These are phyloP conservation scores for Cryptomyrus ogoouensis DNA, from an alignment of 2,113 vertebrate genomes.

Conservation along the genomic window DNA sequence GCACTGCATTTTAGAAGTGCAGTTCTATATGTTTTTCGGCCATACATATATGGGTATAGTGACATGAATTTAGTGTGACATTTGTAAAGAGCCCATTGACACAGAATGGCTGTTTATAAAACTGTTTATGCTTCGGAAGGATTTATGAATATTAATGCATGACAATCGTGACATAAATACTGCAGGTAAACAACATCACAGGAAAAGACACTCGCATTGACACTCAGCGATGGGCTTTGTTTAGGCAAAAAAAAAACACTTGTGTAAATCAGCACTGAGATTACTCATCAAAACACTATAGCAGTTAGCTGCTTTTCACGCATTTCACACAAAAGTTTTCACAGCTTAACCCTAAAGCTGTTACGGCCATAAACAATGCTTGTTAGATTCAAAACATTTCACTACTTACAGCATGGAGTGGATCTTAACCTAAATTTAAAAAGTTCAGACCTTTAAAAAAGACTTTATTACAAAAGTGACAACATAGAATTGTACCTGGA, in stretches of 20 bases:
- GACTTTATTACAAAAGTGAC: background rate
- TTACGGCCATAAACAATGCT: background rate
- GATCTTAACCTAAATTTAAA: background rate
- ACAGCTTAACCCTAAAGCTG: background rate
- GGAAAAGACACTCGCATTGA: background rate
- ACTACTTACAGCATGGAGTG: background rate
- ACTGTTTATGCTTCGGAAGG: background rate
- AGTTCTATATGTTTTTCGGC: background rate
- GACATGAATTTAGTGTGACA: background rate
- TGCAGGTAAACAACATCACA: background rate
- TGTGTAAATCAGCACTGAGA: background rate
- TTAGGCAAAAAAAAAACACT: background rate
- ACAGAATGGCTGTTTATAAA: background rate
- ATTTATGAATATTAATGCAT: background rate
- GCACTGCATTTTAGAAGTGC: background rate
- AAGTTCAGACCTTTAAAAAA: background rate
- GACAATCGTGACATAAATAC: background rate
- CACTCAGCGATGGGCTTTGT: background rate
- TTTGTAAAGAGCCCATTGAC: background rate
- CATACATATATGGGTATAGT: background rate
- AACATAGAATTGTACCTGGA: conserved; percentile 41
- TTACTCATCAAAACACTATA: background rate
- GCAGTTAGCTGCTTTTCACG: background rate
- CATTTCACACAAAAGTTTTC: background rate
- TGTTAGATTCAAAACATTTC: background rate